These are phyloP conservation scores for Tragelaphus buxtoni DNA, from an alignment of 2,113 vertebrate species.

Conservation along the genomic window DNA sequence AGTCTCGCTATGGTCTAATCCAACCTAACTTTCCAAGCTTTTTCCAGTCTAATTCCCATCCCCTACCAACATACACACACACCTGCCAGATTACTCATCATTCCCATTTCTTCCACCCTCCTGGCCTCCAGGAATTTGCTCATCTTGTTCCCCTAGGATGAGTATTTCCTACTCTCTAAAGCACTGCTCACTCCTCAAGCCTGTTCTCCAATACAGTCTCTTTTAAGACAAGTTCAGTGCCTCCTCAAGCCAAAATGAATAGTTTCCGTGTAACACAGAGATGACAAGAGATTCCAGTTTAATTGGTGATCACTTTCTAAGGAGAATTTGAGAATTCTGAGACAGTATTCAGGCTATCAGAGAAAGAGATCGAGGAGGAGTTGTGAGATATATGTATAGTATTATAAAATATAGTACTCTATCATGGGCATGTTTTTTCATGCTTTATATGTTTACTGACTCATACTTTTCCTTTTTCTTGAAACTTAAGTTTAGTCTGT, in stretches of 20 bases:
- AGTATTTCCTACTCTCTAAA: background rate
- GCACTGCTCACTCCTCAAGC: background rate
- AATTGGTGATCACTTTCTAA: background rate
- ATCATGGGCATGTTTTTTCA: background rate
- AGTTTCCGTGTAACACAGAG: background rate
- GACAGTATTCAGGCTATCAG: background rate
- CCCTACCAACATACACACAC: background rate
- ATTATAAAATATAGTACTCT: background rate
- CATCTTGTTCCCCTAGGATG: background rate
- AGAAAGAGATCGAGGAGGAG: background rate
- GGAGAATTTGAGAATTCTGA: background rate
- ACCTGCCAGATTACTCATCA: background rate
- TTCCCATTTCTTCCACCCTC: background rate
- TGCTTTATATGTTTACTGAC: background rate
- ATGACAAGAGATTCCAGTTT: background rate
- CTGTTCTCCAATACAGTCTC: background rate
- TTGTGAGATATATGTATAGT: background rate
- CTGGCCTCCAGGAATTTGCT: background rate
- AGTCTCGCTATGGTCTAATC: background rate
- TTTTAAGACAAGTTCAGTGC: background rate
- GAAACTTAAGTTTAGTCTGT: background rate
- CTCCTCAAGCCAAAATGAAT: conserved; percentile 4
- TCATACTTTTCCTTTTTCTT: background rate
- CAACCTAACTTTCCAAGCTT: background rate
- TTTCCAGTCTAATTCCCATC: background rate